phyloP scores from a whole-genome alignment of 2,113 vertebrate species.

The Thinocorus orbignyianus region DNA sequence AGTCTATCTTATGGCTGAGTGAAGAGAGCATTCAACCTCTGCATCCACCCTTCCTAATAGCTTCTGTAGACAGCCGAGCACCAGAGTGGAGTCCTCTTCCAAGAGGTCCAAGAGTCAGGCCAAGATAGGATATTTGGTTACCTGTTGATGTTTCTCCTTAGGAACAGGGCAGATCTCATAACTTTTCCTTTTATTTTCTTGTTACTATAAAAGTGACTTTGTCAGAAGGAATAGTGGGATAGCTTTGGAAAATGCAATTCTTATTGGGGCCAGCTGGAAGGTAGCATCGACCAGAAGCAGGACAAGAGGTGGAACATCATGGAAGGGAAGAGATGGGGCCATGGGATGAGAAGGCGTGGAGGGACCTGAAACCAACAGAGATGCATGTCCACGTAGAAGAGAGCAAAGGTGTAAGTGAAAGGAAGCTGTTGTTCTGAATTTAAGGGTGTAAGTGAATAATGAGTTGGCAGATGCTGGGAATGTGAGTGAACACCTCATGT shows the following conservation, averaged over 20 bases:
- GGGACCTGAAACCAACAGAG: not conserved
- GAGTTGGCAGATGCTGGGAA: not conserved
- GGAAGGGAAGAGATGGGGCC: not conserved
- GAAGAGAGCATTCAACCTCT: not conserved
- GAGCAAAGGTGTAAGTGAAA: not conserved
- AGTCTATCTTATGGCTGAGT: not conserved
- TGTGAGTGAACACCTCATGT: accelerated
- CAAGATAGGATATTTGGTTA: not conserved
- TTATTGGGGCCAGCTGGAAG: not conserved
- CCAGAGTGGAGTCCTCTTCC: not conserved
- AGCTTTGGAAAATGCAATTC: not conserved
- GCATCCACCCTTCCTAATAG: not conserved
- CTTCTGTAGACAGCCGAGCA: not conserved
- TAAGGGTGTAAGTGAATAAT: not conserved
- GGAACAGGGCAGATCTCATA: not conserved
- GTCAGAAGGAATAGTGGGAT: not conserved
- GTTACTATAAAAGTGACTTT: not conserved
- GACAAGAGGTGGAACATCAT: accelerated
- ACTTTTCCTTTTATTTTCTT: not conserved
- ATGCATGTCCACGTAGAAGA: not conserved
- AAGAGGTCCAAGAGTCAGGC: not conserved
- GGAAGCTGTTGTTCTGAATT: not conserved
- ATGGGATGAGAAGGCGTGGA: not conserved
- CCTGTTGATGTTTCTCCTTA: not conserved
- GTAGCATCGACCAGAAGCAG: not conserved